Percentiles rank a stretch among this genome's conserved stretches.
phyloP scores from a whole-genome alignment of 2,113 vertebrate species.

The Chascanopsetta lugubris region DNA sequence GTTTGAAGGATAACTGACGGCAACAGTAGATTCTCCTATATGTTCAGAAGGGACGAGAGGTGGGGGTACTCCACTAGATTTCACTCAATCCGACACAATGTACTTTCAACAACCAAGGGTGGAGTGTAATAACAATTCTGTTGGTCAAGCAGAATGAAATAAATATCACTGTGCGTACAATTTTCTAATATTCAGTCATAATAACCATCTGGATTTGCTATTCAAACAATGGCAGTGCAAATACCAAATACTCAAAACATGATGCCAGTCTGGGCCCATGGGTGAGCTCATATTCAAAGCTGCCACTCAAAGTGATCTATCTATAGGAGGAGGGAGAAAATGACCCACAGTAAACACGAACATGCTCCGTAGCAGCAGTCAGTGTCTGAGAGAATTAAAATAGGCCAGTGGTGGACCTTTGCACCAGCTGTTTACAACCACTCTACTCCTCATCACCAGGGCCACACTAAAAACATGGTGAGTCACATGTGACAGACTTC shows the following conservation, averaged over 20 bases:
- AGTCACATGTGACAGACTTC: slow-evolving; percentile 20
- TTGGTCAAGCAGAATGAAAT: too few species aligned
- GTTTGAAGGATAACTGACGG: too few species aligned
- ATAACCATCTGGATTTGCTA: background rate
- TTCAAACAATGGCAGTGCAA: background rate
- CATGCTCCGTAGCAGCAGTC: background rate
- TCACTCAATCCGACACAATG: too few species aligned
- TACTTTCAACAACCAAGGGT: too few species aligned
- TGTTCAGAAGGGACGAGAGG: too few species aligned
- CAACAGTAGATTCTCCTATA: too few species aligned
- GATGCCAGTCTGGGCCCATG: background rate
- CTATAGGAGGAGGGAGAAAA: background rate
- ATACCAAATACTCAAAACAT: background rate
- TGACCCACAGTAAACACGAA: background rate
- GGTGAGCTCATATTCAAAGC: slow-evolving; percentile 6
- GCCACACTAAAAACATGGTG: background rate
- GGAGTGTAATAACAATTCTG: too few species aligned
- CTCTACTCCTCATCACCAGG: background rate
- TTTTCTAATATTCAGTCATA: too few species aligned
- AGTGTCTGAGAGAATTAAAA: slow-evolving; percentile 27
- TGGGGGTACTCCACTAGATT: too few species aligned
- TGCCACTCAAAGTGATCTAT: background rate
- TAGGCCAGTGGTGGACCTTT: slow-evolving; percentile 54
- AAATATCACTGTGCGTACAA: too few species aligned
- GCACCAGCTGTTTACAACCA: slow-evolving; percentile 50